Percentiles rank a stretch among this genome's conserved stretches.
phyloP scores from a whole-genome alignment of 2,113 vertebrate species.

The Rhizomys pruinosus region DNA sequence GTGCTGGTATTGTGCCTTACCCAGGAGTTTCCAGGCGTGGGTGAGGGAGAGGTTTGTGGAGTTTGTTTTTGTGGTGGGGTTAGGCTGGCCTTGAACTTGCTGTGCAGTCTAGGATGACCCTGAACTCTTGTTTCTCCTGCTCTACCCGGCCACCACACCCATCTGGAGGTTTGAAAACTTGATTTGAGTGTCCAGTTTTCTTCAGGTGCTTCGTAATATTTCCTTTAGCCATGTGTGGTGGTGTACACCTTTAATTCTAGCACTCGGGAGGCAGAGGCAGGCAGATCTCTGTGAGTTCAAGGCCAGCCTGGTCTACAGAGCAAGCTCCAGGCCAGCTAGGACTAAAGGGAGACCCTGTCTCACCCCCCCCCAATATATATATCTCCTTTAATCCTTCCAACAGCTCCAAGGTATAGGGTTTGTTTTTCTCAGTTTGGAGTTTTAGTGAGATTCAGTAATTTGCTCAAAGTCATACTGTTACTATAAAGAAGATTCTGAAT shows the following conservation, averaged over 20 bases:
- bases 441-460: background rate
- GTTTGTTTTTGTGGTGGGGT: background rate
- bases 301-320: too few relatives aligned
- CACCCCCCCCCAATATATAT: too few relatives aligned
- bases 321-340: too few relatives aligned
- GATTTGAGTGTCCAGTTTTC: background rate
- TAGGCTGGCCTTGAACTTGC: background rate
- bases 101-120: background rate
- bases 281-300: too few relatives aligned
- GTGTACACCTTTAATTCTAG: too few relatives aligned
- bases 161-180: background rate
- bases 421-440: background rate
- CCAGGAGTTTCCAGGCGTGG: background rate
- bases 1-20: background rate
- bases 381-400: slow-evolving; percentile 1
- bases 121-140: background rate
- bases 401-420: background rate
- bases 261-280: too few relatives aligned
- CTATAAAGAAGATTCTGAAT: slow-evolving; percentile 35
- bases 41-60: background rate
- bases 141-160: background rate
- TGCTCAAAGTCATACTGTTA: slow-evolving; percentile 12
- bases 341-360: too few relatives aligned
- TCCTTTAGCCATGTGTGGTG: too few relatives aligned
- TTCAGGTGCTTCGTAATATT: background rate